Percentiles rank a stretch among this genome's conserved stretches.
phyloP scores from a whole-genome alignment of 2,113 vertebrate species.

The Acanthochromis polyacanthus region DNA sequence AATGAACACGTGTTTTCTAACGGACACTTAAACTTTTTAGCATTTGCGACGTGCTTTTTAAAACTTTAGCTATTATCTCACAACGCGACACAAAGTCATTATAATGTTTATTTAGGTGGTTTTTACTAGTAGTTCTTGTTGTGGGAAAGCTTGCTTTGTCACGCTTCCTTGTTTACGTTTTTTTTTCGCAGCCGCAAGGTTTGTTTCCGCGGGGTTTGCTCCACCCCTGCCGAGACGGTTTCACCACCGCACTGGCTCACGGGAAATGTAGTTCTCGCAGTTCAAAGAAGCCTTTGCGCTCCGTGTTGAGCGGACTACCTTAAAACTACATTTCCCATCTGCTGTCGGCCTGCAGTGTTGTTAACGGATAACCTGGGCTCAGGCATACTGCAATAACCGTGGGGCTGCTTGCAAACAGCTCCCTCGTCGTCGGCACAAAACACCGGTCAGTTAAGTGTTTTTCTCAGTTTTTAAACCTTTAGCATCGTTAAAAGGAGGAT shows the following conservation, averaged over 20 bases:
- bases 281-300: rapidly evolving
- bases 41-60: no score
- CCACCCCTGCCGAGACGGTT: conserved; percentile 30
- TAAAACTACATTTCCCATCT: conserved; percentile 67
- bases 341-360: neutral
- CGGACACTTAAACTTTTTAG: no score
- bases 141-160: neutral
- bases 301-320: rapidly evolving
- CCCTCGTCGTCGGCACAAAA: neutral
- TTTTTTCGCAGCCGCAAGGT: neutral
- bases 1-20: no score
- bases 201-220: neutral
- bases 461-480: neutral
- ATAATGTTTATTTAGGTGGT: no score
- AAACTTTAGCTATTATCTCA: no score
- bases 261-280: conserved; percentile 46
- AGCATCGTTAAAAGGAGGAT: neutral
- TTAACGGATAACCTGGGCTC: conserved; percentile 15
- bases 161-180: conserved; percentile 74
- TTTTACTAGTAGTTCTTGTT: neutral
- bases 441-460: conserved; percentile 25
- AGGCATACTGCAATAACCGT: conserved; percentile 49
- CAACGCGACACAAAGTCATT: no score
- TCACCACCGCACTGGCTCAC: neutral
- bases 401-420: conserved; percentile 47